Evolutionary conservation across 35 echinoderm and acorn worm genomes (phyloP), one percentile per base, ranked within the genome.

Genomic region (Apostichopus japonicus): DNA sequence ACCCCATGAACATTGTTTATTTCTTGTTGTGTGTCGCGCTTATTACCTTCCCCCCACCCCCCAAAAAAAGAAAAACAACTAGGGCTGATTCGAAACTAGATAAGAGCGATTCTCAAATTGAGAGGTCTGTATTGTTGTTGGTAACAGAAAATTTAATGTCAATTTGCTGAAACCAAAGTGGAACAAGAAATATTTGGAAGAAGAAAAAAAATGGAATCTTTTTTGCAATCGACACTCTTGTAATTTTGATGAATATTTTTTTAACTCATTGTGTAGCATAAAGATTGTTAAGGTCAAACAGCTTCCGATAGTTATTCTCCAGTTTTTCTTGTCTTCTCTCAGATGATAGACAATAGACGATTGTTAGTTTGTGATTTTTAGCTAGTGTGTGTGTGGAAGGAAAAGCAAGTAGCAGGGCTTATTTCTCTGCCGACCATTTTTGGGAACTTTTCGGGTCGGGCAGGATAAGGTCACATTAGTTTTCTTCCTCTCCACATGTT

Each of bases 11-110:
- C 33, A 4, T 44, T 44, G 33, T 44, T 44, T 44, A 44, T 44
- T 44, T 83, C 57, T 84, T 55, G 56, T 58, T 84, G 54, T 84
- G 16, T 84, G n/a, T 84, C 33, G 33, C 33, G 33, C 33, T 44
- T 44, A 44, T 44, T 44, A 44, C 33, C 33, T 3, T 44, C 33
- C 33, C 0, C 33, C 33, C 33, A 44, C 33, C 33, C 33, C 33
- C 33, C 2, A 75, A 23, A 23, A 19, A 19, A 75, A 75, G 6
- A 6, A 75, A 75, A 75, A 75, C 1, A 19, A 75, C 81, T 84
- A 84, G 54, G 81, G 81, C 81, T 84, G 81, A 84, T 84, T 84
- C 14, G 81, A 84, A 84, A 55, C 56, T 54, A 84, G 81, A 54
- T 62, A 24, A 83, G 63, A 67, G 71, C n/a, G 54, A 13, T 58